phyloP scores from a whole-genome alignment of 2,113 vertebrate genomes.

The Heloderma charlesbogerti region DNA sequence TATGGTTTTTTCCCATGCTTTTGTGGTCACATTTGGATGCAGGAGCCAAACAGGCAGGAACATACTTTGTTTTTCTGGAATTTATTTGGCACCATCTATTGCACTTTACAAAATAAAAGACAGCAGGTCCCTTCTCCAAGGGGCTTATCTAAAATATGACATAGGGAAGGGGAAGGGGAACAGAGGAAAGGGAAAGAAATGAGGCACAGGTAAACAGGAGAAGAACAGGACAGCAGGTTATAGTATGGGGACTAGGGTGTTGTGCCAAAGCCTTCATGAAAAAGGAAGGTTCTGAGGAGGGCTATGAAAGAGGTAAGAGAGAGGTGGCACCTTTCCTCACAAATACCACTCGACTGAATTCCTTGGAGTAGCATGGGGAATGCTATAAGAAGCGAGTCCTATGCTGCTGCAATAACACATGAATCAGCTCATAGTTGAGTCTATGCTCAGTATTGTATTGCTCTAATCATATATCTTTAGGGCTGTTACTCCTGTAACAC shows the following conservation, averaged over 20 bases:
- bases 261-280: background rate
- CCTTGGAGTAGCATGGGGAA: background rate
- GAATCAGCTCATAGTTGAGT: too few species aligned
- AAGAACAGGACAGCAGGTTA: background rate
- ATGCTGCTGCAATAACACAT: background rate
- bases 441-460: too few species aligned
- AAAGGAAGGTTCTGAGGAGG: background rate
- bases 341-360: background rate
- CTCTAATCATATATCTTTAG: background rate
- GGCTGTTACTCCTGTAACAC: background rate
- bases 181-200: background rate
- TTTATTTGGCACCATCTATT: background rate
- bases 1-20: background rate
- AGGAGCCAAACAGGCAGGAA: too few species aligned
- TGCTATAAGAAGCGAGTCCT: background rate
- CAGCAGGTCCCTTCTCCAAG: background rate
- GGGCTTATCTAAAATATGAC: background rate
- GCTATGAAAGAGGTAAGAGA: background rate
- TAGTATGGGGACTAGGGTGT: background rate
- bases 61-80: background rate
- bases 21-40: background rate
- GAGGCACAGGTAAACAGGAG: background rate
- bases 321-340: background rate
- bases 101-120: background rate
- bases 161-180: background rate